Percentiles rank a stretch among this genome's conserved stretches.
These are phyloP conservation scores for Lysiphlebus fabarum DNA, from an alignment of 1,140 invertebrate genomes.

Conservation along the genomic window DNA sequence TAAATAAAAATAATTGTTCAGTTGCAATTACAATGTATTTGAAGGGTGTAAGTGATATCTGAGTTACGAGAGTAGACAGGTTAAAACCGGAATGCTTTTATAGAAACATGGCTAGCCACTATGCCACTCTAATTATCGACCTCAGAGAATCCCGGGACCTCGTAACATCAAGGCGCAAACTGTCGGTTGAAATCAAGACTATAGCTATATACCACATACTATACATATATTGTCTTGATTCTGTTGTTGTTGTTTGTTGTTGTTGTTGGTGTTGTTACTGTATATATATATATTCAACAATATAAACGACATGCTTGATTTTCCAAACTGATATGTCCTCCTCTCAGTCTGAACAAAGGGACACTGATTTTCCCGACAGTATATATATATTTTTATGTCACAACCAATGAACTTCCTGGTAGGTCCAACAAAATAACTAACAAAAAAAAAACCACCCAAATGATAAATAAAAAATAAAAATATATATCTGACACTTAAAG, in stretches of 20 bases:
- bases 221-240: too few relatives aligned
- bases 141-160: slow-evolving; percentile 10
- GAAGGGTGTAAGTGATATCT: slow-evolving; percentile 21
- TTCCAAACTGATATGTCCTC: background rate
- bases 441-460: too few relatives aligned
- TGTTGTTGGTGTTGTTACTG: background rate
- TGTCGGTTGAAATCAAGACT: background rate
- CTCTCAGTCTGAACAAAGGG: too few relatives aligned
- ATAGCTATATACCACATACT: too few relatives aligned
- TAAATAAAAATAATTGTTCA: too few relatives aligned
- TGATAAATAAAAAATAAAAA: too few relatives aligned
- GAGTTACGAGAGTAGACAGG: slow-evolving; percentile 17
- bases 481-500: too few relatives aligned
- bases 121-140: slow-evolving; percentile 30
- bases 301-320: slow-evolving; percentile 8
- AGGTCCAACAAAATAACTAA: too few relatives aligned
- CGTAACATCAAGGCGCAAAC: slow-evolving; percentile 3
- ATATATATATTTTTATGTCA: too few relatives aligned
- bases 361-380: too few relatives aligned
- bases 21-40: slow-evolving; percentile 22
- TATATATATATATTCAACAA: background rate
- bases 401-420: too few relatives aligned
- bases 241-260: too few relatives aligned
- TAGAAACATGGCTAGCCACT: slow-evolving; percentile 26
- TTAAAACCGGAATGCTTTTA: slow-evolving; percentile 29